These are phyloP conservation scores for Caenorhabditis afra DNA, from an alignment of 2,888 invertebrate species.

Conservation along the genomic window DNA sequence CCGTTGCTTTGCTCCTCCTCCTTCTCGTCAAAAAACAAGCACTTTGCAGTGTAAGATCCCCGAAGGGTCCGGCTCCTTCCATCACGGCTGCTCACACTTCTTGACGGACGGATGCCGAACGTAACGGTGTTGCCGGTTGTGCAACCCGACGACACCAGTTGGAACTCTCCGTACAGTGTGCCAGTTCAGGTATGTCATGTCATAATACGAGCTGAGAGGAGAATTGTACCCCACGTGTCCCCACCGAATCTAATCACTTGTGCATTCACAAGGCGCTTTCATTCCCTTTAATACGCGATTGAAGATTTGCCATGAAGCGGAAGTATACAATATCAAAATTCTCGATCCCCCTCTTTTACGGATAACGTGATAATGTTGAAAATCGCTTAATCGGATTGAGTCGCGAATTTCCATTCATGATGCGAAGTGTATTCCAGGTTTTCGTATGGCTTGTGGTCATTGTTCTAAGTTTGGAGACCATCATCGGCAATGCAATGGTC, in stretches of 20 bases:
- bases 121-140: conserved; percentile 32
- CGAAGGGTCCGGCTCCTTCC: conserved; percentile 10
- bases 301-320: too few species aligned
- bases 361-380: conserved; percentile 9
- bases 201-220: background rate
- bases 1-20: conserved; percentile 11
- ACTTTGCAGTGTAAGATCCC: conserved; percentile 17
- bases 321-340: too few species aligned
- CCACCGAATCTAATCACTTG: too few species aligned
- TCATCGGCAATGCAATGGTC: conserved; percentile 80
- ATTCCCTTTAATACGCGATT: too few species aligned
- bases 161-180: conserved; percentile 71
- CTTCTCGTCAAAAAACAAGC: background rate
- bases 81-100: background rate
- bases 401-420: conserved; percentile 4
- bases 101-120: conserved; percentile 49
- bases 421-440: conserved; percentile 57
- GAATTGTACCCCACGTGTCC: too few species aligned
- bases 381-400: conserved; percentile 41
- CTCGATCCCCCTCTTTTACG: too few species aligned
- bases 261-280: too few species aligned
- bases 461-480: conserved; percentile 76
- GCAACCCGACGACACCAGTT: conserved; percentile 57
- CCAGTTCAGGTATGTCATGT: conserved; percentile 62
- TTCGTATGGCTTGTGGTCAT: conserved; percentile 76